Evolutionary conservation across 2,797 vertebrate genomes (phyloP).

Genomic region (Chromis chromis): DNA sequence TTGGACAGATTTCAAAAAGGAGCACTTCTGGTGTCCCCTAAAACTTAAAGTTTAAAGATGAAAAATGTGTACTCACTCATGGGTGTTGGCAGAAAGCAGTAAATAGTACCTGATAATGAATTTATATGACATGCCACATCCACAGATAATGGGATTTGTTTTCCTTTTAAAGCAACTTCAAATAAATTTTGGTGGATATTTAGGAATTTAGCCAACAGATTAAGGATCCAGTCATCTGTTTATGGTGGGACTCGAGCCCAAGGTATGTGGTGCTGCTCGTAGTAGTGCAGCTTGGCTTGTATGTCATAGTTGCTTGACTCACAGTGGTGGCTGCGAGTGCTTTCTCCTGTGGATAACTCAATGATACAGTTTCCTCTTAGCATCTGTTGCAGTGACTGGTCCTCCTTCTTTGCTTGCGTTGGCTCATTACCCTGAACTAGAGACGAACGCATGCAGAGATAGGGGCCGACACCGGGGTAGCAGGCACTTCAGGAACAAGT

Average conservation of each 20-base stretch:
- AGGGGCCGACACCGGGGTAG: slow-evolving; percentile 48
- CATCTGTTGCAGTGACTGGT: slow-evolving; percentile 40
- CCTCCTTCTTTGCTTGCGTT: slow-evolving; percentile 35
- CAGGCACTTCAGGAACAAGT: slow-evolving; percentile 61
- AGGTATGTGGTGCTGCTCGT: slow-evolving; percentile 13
- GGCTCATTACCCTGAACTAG: slow-evolving; percentile 63
- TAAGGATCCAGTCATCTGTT: not conserved
- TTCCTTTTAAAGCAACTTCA: not conserved
- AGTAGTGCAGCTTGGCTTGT: slow-evolving; percentile 7
- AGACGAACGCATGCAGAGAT: slow-evolving; percentile 53
- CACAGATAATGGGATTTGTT: not conserved
- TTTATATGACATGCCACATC: not conserved
- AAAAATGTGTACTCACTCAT: not conserved
- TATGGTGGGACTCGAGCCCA: not conserved
- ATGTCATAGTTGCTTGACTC: slow-evolving; percentile 29
- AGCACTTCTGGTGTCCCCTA: not conserved
- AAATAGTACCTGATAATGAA: not conserved
- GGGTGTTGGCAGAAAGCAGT: not conserved
- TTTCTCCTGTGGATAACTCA: slow-evolving; percentile 50
- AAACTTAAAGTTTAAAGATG: not conserved
- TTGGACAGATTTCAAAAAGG: not conserved
- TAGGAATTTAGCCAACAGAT: not conserved
- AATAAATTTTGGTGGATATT: not conserved
- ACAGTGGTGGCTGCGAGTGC: slow-evolving; percentile 35
- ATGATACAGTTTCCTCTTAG: slow-evolving; percentile 43